These are phyloP conservation scores for Elymnias hypermnestra DNA, from an alignment of 1,140 invertebrate species.

Conservation along the genomic window DNA sequence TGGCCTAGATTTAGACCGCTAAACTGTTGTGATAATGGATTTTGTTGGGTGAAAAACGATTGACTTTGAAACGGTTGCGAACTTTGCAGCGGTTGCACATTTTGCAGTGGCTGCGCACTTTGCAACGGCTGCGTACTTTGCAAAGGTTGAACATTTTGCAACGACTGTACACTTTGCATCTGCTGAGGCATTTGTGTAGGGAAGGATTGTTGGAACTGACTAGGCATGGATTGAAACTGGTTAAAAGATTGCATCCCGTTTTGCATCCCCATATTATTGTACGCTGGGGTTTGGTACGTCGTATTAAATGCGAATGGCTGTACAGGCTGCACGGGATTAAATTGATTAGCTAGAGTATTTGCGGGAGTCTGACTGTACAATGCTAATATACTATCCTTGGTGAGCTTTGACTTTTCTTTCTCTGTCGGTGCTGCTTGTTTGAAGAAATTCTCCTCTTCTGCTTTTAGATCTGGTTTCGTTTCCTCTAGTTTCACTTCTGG, in stretches of 20 bases:
- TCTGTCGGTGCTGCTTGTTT: slow-evolving; percentile 87
- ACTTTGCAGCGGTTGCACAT: slow-evolving; percentile 16
- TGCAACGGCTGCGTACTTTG: slow-evolving; percentile 21
- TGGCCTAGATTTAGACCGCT: slow-evolving; percentile 56
- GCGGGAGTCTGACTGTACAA: slow-evolving; percentile 85
- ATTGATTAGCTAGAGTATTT: slow-evolving; percentile 39
- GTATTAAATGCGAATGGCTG: slow-evolving; percentile 19
- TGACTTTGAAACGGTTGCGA: slow-evolving; percentile 20
- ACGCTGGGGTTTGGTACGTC: slow-evolving; percentile 26
- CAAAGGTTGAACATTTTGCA: slow-evolving; percentile 24
- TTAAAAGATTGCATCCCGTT: slow-evolving; percentile 56
- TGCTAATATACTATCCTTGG: slow-evolving; percentile 95
- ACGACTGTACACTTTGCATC: slow-evolving; percentile 18
- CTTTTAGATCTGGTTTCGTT: slow-evolving; percentile 77
- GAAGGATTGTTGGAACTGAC: slow-evolving; percentile 50
- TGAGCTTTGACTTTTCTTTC: slow-evolving; percentile 88
- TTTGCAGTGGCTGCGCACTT: slow-evolving; percentile 18
- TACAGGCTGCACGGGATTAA: slow-evolving; percentile 25
- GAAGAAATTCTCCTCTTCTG: slow-evolving; percentile 93
- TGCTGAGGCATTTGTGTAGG: slow-evolving; percentile 30
- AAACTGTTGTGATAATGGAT: slow-evolving; percentile 49
- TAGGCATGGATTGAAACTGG: slow-evolving; percentile 43
- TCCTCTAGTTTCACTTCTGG: slow-evolving; percentile 55
- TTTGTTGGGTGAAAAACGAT: slow-evolving; percentile 31
- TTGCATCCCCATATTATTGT: slow-evolving; percentile 32